Conservation (phyloP, 2,113 vertebrate species). For the Blennius ocellaris region DNA sequence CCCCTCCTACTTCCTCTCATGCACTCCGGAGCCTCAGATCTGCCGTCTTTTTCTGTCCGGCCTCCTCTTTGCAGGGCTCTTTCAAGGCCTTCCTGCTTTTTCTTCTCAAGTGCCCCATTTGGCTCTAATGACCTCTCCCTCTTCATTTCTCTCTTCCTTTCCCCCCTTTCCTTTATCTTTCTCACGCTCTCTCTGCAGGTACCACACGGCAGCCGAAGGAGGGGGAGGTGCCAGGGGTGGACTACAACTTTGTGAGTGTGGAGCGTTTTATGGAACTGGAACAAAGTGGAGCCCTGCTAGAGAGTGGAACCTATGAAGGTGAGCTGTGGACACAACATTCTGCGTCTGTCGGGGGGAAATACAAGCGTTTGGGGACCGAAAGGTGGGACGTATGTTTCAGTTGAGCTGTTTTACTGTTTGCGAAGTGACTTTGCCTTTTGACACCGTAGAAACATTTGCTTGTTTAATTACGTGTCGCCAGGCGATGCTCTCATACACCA, state of each 20-base stretch:
- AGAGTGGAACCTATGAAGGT: constrained; percentile 99
- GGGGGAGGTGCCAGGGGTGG: constrained; percentile 98
- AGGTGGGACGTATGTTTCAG: constrained; percentile 26
- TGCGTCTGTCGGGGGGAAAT: constrained; percentile 32
- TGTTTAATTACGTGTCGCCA: constrained; percentile 41
- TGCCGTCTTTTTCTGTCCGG: constrained; percentile 53
- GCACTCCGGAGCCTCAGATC: constrained; percentile 63
- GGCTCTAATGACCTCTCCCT: constrained; percentile 52
- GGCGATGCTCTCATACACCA: constrained; percentile 41
- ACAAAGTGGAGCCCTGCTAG: constrained; percentile 97
- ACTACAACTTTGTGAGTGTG: constrained; percentile 99
- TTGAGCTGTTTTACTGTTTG: constrained; percentile 43
- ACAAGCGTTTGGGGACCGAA: constrained; percentile 36
- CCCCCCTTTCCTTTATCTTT: background rate
- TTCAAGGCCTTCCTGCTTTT: constrained; percentile 74
- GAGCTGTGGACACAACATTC: constrained; percentile 66
- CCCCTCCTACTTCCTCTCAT: constrained; percentile 71
- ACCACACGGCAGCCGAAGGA: constrained; percentile 99
- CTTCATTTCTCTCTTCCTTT: constrained; percentile 1
- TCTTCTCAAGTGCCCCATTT: constrained; percentile 75
- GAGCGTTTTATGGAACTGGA: constrained; percentile 99
- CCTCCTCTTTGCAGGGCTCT: constrained; percentile 37
- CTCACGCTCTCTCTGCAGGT: constrained; percentile 80
- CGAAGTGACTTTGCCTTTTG: constrained; percentile 10
- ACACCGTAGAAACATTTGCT: constrained; percentile 5